phyloP scores from a whole-genome alignment of 2,113 vertebrate species.

The Rutilus rutilus region DNA sequence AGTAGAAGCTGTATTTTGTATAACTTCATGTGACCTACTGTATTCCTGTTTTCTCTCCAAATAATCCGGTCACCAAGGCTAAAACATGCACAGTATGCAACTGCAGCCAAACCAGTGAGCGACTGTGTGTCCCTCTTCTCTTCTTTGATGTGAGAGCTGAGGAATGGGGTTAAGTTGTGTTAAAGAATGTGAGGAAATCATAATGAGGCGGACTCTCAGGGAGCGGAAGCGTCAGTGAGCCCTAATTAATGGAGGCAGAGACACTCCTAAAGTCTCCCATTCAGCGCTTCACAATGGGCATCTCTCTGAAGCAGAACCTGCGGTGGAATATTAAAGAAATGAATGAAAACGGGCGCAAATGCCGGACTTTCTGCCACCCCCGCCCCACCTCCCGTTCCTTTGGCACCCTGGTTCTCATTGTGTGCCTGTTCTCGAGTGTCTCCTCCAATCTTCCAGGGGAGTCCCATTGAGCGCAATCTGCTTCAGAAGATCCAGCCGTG shows the following conservation, averaged over 20 bases:
- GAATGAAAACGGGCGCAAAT: slow-evolving; percentile 69
- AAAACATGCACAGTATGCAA: slow-evolving; percentile 33
- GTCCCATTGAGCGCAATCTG: slow-evolving; percentile 63
- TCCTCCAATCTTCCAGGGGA: slow-evolving; percentile 62
- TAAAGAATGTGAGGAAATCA: slow-evolving; percentile 77
- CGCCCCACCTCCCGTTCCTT: slow-evolving; percentile 55
- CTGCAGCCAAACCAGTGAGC: slow-evolving; percentile 24
- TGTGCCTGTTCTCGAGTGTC: slow-evolving; percentile 70
- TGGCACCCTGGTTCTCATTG: slow-evolving; percentile 59
- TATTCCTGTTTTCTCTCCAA: slow-evolving; percentile 20
- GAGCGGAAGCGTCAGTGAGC: slow-evolving; percentile 81
- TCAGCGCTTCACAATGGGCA: slow-evolving; percentile 83
- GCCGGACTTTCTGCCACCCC: slow-evolving; percentile 58
- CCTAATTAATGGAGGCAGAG: slow-evolving; percentile 86
- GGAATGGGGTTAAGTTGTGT: slow-evolving; percentile 72
- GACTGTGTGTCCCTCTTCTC: slow-evolving; percentile 29
- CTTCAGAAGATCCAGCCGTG: slow-evolving; percentile 68
- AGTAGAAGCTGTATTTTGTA: not conserved
- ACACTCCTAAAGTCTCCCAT: slow-evolving; percentile 83
- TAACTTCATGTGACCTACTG: not conserved
- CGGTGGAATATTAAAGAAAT: slow-evolving; percentile 76
- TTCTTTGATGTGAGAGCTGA: slow-evolving; percentile 71
- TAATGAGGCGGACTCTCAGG: slow-evolving; percentile 76
- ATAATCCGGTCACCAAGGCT: slow-evolving; percentile 17
- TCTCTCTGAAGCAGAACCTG: slow-evolving; percentile 85